Percentiles rank a stretch among this genome's conserved stretches.
These are phyloP conservation scores for Cactoblastis cactorum DNA, from an alignment of 2,888 invertebrate genomes.

Conservation along the genomic window DNA sequence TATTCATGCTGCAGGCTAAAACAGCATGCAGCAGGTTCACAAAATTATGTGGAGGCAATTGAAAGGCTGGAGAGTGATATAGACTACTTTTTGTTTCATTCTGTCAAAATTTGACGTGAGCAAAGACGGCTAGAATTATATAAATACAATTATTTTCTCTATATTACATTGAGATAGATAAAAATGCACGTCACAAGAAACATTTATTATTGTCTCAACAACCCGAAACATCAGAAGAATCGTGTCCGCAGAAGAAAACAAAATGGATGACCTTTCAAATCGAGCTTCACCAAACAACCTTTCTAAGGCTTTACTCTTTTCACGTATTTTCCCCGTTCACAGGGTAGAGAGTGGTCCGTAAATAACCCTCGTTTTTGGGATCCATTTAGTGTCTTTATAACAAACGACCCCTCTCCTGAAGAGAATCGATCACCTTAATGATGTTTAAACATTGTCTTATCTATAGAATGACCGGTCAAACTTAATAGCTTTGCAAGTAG, in stretches of 20 bases:
- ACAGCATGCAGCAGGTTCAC: no score
- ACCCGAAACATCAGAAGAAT: neutral
- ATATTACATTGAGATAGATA: no score
- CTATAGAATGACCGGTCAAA: conserved; percentile 45
- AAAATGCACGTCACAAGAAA: no score
- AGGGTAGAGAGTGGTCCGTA: conserved; percentile 48
- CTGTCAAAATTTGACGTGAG: no score
- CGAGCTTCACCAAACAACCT: conserved; percentile 54
- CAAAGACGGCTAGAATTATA: no score
- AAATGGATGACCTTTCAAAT: conserved; percentile 43
- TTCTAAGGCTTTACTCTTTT: conserved; percentile 54
- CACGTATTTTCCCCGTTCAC: conserved; percentile 45
- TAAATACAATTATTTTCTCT: no score
- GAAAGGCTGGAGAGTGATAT: no score
- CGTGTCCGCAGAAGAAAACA: neutral
- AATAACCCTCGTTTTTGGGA: conserved; percentile 60
- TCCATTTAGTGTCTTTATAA: conserved; percentile 68
- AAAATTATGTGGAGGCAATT: no score
- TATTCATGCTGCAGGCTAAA: no score
- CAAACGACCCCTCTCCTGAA: conserved; percentile 61
- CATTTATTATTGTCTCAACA: no score
- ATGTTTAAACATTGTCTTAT: conserved; percentile 56
- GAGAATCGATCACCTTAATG: conserved; percentile 67
- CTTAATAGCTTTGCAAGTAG: neutral
- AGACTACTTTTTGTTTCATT: no score